phyloP scores from a whole-genome alignment of 2,888 invertebrate species.

The Dryobotodes eremita region DNA sequence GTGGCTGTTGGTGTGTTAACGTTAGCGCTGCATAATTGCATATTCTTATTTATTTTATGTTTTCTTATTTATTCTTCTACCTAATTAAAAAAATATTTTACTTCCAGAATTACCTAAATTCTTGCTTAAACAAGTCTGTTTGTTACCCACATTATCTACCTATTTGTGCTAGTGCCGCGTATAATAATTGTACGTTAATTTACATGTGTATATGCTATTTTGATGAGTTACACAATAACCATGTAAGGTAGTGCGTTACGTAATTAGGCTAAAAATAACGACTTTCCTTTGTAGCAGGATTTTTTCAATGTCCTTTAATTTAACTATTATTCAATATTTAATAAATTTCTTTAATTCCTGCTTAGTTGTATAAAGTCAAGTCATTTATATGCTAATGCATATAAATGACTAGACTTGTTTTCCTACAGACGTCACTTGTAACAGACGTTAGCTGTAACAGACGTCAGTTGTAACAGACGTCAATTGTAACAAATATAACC shows the following conservation, averaged over 20 bases:
- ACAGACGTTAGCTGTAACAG: too few relatives aligned
- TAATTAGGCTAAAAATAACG: not conserved
- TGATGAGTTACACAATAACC: not conserved
- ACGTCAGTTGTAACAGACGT: not conserved
- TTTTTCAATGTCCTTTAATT: not conserved
- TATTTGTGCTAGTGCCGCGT: not conserved
- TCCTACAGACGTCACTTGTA: too few relatives aligned
- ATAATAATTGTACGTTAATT: not conserved
- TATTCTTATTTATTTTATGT: too few relatives aligned
- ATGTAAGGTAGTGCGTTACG: not conserved
- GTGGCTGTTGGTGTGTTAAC: not conserved
- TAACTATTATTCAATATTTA: too few relatives aligned
- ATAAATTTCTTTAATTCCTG: too few relatives aligned
- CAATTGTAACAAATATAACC: not conserved
- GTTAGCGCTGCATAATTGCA: not conserved
- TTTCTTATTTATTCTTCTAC: too few relatives aligned
- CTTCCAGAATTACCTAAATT: not conserved
- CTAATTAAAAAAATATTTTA: not conserved
- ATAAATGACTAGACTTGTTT: constrained; percentile 4
- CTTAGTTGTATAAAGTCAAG: too few relatives aligned
- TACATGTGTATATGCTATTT: not conserved
- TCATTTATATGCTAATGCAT: too few relatives aligned
- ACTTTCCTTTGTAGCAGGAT: not conserved
- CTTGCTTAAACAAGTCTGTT: not conserved
- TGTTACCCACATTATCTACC: not conserved